A percentile compares a stretch with the other conserved stretches of the same genome.
These are phyloP conservation scores for Drosophila orena DNA, from an alignment of 1,140 invertebrate genomes.

Conservation along the genomic window DNA sequence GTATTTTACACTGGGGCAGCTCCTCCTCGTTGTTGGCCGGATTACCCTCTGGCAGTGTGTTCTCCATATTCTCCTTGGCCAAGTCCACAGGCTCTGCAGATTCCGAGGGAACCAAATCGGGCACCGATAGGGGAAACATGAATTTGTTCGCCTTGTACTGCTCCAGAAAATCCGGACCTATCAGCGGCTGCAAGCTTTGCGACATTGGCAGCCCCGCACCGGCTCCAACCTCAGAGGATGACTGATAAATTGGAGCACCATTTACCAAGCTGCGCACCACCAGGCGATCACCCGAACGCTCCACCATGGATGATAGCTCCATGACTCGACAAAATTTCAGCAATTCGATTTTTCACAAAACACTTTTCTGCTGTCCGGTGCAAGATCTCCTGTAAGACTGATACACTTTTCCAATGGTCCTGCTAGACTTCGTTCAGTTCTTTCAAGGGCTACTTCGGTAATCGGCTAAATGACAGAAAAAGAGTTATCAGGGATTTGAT, in stretches of 20 bases:
- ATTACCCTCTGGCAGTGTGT: not conserved
- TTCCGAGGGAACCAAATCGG: not conserved
- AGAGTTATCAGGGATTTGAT: not conserved
- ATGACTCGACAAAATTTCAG: conserved; percentile 60
- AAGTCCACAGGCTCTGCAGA: not conserved
- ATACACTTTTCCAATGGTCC: not conserved
- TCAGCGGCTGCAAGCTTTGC: not conserved
- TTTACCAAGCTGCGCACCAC: conserved; percentile 87
- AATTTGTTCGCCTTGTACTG: conserved; percentile 16
- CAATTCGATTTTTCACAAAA: not conserved
- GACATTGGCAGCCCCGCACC: not conserved
- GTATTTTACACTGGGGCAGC: conserved; percentile 91
- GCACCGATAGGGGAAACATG: not conserved
- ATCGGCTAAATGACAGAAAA: not conserved
- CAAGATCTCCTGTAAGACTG: not conserved
- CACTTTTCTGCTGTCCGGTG: not conserved
- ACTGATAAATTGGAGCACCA: conserved; percentile 68
- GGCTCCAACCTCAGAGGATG: conserved; percentile 10
- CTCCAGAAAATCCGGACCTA: conserved; percentile 21
- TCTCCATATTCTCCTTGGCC: not conserved
- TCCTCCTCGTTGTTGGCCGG: conserved; percentile 83
- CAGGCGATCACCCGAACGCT: conserved; percentile 86
- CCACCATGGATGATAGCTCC: conserved; percentile 88
- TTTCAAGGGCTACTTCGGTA: conserved; percentile 53
- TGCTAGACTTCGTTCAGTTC: not conserved